phyloP scores from a whole-genome alignment of 2,113 vertebrate species.

The Microtus pennsylvanicus region DNA sequence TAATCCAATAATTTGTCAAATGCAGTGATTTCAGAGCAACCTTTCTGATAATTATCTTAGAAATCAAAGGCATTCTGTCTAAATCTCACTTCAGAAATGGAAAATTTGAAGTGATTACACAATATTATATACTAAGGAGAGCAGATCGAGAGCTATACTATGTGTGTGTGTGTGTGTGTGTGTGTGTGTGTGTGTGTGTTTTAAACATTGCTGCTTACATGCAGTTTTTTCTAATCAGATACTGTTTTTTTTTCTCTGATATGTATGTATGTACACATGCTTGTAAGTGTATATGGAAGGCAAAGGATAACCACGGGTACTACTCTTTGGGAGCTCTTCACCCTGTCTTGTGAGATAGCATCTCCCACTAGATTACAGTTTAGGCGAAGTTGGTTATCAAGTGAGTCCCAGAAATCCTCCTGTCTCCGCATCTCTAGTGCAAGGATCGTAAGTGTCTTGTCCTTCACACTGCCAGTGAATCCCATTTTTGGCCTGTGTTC shows the following conservation, averaged over 20 bases:
- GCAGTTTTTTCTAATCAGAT: not conserved
- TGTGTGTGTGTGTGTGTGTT: not conserved
- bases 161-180: too few species aligned
- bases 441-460: not conserved
- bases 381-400: not conserved
- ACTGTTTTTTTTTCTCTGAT: not conserved
- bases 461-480: not conserved
- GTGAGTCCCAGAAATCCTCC: not conserved
- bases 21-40: constrained; percentile 23
- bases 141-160: not conserved
- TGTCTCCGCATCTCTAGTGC: not conserved
- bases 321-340: not conserved
- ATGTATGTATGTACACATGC: not conserved
- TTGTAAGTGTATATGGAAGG: not conserved
- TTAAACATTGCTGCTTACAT: not conserved
- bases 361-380: not conserved
- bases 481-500: not conserved
- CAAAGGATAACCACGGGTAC: not conserved
- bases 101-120: not conserved
- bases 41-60: constrained; percentile 33
- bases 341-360: not conserved
- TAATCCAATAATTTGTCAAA: constrained; percentile 65
- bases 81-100: constrained; percentile 31
- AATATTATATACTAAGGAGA: constrained; percentile 18
- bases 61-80: constrained; percentile 55